Evolutionary conservation across 2,888 invertebrate genomes (phyloP), one percentile per base, ranked within the genome.

Genomic region (Hymenopus coronatus): DNA sequence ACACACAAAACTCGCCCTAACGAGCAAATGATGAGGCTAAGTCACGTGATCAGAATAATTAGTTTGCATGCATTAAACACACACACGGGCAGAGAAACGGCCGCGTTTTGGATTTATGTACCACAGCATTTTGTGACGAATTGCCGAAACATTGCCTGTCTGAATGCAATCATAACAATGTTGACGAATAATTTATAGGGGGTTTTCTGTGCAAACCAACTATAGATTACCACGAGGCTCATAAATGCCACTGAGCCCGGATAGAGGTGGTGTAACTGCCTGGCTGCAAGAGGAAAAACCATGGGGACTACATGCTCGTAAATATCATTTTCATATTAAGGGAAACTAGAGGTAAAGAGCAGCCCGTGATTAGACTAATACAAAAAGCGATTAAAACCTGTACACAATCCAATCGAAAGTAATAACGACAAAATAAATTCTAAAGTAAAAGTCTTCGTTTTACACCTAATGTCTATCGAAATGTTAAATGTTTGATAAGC

Each of bases 1-100:
- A 87, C 84, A 81, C 88, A 88, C 83, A 89, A 89, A 89, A 89
- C 89, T 89, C 84, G 33, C 85, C 88, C 88, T 90, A 90, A 90
- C 90, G 90, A 90, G 90, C 90, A 89, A 89, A 90, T 89, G 89
- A 90, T 90, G 90, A 90, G 90, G 90, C 88, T 84, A 89, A 89
- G 90, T 89, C 90, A 90, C 90, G 90, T 90, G 90, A 90, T 89
- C 84, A 87, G 90, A 90, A 90, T 90, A 90, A 89, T 89, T 89
- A 88, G 85, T 85, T 82, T 85, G 85, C 88, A 25, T 84, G 83
- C 84, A 84, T 87, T 87, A 82, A 85, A 87, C 87, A 87, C 27
- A 86, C 86, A 87, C 40, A 87, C 82, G 54, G 33, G 28, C 82
- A 33, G 87, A 25, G 54, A 70, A 70, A 70, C 25, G 54, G 54